phyloP scores from a whole-genome alignment of 2,113 vertebrate genomes.

The Pomatostomus ruficeps region DNA sequence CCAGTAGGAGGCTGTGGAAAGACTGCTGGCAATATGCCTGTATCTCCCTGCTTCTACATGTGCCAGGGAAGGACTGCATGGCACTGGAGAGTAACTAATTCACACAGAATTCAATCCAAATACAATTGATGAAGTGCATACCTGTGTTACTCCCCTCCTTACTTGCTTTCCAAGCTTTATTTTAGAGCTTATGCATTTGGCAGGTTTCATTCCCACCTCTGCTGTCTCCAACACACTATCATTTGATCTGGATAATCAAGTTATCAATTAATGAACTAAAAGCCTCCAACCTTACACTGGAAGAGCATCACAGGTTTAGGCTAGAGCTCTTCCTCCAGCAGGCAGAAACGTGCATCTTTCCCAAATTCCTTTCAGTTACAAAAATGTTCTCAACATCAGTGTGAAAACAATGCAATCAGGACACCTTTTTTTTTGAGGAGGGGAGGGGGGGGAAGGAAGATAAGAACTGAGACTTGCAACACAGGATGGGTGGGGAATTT shows the following conservation, averaged over 20 bases:
- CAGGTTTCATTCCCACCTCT: background rate
- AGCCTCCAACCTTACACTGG: background rate
- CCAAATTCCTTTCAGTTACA: background rate
- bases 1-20: constrained; percentile 1
- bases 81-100: background rate
- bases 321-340: background rate
- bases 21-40: background rate
- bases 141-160: background rate
- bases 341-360: background rate
- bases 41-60: background rate
- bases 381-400: background rate
- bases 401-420: background rate
- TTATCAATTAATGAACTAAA: background rate
- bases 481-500: constrained; percentile 35
- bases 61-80: background rate
- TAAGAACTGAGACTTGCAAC: background rate
- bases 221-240: background rate
- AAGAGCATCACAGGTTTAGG: background rate
- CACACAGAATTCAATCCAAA: background rate
- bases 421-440: background rate
- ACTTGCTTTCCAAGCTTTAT: background rate
- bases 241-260: background rate
- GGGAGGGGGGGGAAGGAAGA: background rate
- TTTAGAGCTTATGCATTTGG: background rate
- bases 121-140: background rate